Conservation (phyloP, 1,140 invertebrate genomes). For the Lepidotrigona ventralis region DNA sequence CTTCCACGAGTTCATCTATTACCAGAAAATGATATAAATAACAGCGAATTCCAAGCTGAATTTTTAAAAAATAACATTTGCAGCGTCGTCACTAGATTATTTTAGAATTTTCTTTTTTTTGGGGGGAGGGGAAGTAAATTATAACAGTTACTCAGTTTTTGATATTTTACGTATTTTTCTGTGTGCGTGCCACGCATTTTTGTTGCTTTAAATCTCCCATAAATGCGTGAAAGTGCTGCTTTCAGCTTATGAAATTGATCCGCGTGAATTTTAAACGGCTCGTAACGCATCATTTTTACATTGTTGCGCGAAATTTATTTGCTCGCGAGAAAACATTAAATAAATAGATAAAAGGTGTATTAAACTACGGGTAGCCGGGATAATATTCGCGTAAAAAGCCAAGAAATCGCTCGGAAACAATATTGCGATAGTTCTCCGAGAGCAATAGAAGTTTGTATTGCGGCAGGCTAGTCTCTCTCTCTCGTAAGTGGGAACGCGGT, state of each 20-base stretch:
- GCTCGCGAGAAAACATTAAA: not conserved
- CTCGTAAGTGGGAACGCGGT: not conserved
- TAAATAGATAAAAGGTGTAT: not conserved
- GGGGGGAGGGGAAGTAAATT: too few species aligned
- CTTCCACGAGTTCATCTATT: too few species aligned
- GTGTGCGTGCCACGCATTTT: too few species aligned
- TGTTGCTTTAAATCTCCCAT: too few species aligned
- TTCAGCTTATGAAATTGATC: not conserved
- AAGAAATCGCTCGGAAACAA: not conserved
- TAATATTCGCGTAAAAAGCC: slow-evolving; percentile 15
- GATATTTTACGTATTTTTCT: too few species aligned
- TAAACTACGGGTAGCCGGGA: not conserved
- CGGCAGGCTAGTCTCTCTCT: not conserved
- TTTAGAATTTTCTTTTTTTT: too few species aligned
- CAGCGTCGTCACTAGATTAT: not conserved
- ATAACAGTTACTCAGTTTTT: too few species aligned
- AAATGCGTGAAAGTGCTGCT: too few species aligned
- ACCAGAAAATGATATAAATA: too few species aligned
- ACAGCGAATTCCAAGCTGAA: not conserved
- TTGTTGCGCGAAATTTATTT: not conserved
- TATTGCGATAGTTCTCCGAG: slow-evolving; percentile 10
- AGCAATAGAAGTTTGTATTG: slow-evolving; percentile 3
- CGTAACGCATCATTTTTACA: not conserved
- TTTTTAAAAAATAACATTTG: not conserved
- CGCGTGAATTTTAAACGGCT: not conserved